These are phyloP conservation scores for Mythimna lalbum DNA, from an alignment of 2,888 invertebrate species.

Conservation along the genomic window DNA sequence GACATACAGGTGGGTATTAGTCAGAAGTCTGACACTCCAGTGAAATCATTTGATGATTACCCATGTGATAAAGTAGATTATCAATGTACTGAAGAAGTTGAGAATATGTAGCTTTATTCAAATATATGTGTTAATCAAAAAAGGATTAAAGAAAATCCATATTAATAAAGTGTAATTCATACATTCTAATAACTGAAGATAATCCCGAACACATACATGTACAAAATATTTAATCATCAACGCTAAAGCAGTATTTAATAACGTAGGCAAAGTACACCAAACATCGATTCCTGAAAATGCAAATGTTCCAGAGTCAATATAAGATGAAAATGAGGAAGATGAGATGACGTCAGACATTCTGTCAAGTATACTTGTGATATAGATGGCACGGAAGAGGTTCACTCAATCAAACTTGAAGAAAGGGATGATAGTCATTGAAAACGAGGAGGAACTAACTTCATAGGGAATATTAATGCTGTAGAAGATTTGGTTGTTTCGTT, in stretches of 20 bases:
- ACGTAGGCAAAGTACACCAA: neutral
- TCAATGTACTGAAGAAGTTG: neutral
- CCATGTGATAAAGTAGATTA: too few species aligned
- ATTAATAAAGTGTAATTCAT: neutral
- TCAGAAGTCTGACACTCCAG: too few species aligned
- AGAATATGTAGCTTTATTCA: fast-evolving
- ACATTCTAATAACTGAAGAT: constrained; percentile 2
- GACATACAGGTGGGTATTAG: too few species aligned
- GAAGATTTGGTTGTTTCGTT: too few species aligned
- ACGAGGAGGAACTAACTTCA: neutral
- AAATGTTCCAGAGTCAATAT: constrained; percentile 22
- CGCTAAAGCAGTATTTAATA: neutral
- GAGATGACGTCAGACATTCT: constrained; percentile 22
- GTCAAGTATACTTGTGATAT: constrained; percentile 19
- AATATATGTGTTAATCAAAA: neutral
- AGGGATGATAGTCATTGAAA: neutral
- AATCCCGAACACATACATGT: neutral
- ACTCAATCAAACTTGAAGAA: constrained; percentile 27
- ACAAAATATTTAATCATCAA: neutral
- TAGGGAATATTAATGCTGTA: neutral
- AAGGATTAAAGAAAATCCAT: neutral
- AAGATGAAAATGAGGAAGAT: neutral
- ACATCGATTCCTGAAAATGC: neutral
- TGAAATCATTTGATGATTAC: too few species aligned
- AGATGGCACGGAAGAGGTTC: neutral